Conservation (phyloP, 2,113 vertebrate species). For the Grammomys dolichurus region DNA sequence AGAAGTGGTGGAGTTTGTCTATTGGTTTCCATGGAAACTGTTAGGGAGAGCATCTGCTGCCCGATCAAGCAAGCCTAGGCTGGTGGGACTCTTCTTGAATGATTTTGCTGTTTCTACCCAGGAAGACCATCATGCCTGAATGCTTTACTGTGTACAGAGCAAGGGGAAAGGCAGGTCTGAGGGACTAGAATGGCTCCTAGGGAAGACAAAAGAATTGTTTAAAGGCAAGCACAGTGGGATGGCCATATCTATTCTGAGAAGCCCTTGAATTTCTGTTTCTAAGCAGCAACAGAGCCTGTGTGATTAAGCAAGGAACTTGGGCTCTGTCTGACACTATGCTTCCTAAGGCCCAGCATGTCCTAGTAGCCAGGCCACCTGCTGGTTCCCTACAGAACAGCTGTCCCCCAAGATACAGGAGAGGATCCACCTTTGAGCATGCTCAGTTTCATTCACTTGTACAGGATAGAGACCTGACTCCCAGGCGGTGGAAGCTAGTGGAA, state of each 20-base stretch:
- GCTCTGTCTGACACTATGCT: neutral
- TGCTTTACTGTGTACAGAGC: neutral
- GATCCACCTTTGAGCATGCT: too few relatives aligned
- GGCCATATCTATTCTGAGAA: neutral
- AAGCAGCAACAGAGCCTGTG: neutral
- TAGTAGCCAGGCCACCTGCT: neutral
- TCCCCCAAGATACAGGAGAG: neutral
- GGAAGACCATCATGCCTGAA: conserved; percentile 6
- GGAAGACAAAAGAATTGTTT: neutral
- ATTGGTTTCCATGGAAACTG: conserved; percentile 86
- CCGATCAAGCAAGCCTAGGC: conserved; percentile 71
- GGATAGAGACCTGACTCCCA: neutral
- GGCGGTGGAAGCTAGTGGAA: neutral
- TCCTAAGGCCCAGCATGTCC: neutral
- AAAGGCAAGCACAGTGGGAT: neutral
- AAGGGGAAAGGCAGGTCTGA: neutral
- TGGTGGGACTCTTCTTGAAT: conserved; percentile 43
- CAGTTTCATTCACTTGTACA: neutral
- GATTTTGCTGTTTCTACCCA: conserved; percentile 31
- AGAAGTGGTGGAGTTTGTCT: conserved; percentile 40
- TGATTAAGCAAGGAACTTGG: neutral
- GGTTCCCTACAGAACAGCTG: neutral
- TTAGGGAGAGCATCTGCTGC: conserved; percentile 75
- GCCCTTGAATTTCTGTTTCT: neutral
- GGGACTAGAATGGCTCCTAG: neutral